Evolutionary conservation across 2,888 invertebrate species (phyloP), one percentile per base, ranked within the genome.

Genomic region (Chrysolina americana): DNA sequence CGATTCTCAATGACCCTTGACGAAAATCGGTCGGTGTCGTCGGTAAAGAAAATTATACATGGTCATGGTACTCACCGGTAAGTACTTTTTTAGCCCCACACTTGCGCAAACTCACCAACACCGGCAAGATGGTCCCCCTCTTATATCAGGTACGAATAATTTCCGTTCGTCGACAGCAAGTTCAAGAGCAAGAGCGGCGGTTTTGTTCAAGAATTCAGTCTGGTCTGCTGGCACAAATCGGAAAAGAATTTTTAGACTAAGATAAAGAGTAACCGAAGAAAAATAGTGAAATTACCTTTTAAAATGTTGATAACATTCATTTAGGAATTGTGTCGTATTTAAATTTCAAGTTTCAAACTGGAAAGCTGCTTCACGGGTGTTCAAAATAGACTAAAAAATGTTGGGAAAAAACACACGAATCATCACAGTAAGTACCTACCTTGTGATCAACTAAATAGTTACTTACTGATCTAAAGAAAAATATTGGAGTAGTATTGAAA

Each of bases 131-230:
- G 9, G 15, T 11, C 28, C 59, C 59, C 59, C 59, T 36, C 23
- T 36, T n/a, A 59, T 28, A n/a, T 13, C 59, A 59, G 28, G 28
- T 59, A 59, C 59, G 59, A 59, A 59, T 59, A 59, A 36, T 59
- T 59, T 59, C 36, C 59, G 59, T 59, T 59, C 28, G n/a, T 28
- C 59, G 66, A 74, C 63, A 41, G 66, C 79, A 80, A 81, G 81
- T 80, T 80, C 81, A 80, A 80, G 81, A 80, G 71, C 78, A 71
- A 74, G 72, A 78, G 74, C 77, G 73, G 66, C 74, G 73, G 76
- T 74, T 75, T 64, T 74, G 48, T 70, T 70, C 69, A 70, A 63
- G 50, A 65, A 65, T 71, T 65, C 50, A 70, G 65, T 68, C 56
- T 64, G 78, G 77, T 80, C 79, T 76, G 77, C 76, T 79, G 76